phyloP scores from a whole-genome alignment of 2,888 invertebrate species.

The Torymus tubicola region DNA sequence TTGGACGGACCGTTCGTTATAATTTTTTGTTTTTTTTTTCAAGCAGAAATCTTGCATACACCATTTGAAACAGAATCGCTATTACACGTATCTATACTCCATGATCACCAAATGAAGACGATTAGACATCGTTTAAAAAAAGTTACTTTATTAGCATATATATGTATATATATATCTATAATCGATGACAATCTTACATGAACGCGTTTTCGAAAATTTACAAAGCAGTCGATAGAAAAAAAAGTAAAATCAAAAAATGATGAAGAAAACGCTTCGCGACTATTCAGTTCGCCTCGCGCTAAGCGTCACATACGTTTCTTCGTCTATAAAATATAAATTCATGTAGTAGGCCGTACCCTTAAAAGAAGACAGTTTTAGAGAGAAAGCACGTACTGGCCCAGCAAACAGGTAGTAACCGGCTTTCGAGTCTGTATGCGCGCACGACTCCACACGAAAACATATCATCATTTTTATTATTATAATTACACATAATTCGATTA shows the following conservation, averaged over 20 bases:
- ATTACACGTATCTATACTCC: conserved; percentile 18
- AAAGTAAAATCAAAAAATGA: conserved; percentile 24
- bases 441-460: neutral
- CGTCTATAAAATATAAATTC: conserved; percentile 44
- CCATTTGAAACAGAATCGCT: conserved; percentile 20
- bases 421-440: conserved; percentile 13
- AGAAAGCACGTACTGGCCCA: conserved; percentile 41
- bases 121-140: conserved; percentile 45
- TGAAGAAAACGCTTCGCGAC: conserved; percentile 12
- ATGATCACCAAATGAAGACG: conserved; percentile 34
- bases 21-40: conserved; percentile 1
- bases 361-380: conserved; percentile 41
- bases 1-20: conserved; percentile 47
- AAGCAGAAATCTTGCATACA: conserved; percentile 12
- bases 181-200: conserved; percentile 41
- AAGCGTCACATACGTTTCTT: conserved; percentile 23
- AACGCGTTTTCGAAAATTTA: conserved; percentile 47
- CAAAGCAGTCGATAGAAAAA: conserved; percentile 44
- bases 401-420: conserved; percentile 34
- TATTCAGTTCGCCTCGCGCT: conserved; percentile 1
- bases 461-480: conserved; percentile 40
- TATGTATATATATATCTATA: conserved; percentile 36
- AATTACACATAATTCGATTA: conserved; percentile 53
- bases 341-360: conserved; percentile 51
- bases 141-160: conserved; percentile 43